A percentile compares a stretch with the other conserved stretches of the same genome.
phyloP scores from a whole-genome alignment of 2,113 vertebrate genomes.

The Actenoides lindsayi region DNA sequence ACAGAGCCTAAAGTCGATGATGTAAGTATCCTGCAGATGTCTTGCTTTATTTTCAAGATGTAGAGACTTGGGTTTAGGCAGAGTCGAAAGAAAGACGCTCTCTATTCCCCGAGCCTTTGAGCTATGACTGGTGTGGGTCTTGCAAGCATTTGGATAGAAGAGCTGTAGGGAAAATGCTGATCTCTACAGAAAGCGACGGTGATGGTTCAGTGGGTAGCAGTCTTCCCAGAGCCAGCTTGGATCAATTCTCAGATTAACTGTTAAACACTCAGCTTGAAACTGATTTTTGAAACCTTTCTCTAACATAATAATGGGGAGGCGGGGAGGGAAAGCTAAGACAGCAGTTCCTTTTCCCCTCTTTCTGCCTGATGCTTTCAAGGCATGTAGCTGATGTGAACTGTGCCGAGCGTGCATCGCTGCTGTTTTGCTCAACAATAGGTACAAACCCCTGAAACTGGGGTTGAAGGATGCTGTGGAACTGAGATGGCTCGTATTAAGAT shows the following conservation, averaged over 20 bases:
- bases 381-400: background rate
- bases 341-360: background rate
- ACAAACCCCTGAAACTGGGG: background rate
- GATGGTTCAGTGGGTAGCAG: background rate
- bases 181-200: background rate
- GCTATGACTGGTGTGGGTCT: background rate
- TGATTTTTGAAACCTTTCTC: background rate
- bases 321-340: background rate
- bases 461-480: background rate
- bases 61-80: background rate
- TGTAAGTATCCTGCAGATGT: conserved; percentile 80
- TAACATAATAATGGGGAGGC: background rate
- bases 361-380: background rate
- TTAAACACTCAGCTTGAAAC: background rate
- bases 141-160: background rate
- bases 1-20: conserved; percentile 95
- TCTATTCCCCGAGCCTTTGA: background rate
- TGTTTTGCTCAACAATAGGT: background rate
- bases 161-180: background rate
- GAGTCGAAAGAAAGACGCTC: background rate
- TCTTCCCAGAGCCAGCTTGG: background rate
- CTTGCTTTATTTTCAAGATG: background rate
- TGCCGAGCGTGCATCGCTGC: background rate
- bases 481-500: background rate
- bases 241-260: background rate